Conservation (phyloP, 2,113 vertebrate genomes). For the Passer montanus region DNA sequence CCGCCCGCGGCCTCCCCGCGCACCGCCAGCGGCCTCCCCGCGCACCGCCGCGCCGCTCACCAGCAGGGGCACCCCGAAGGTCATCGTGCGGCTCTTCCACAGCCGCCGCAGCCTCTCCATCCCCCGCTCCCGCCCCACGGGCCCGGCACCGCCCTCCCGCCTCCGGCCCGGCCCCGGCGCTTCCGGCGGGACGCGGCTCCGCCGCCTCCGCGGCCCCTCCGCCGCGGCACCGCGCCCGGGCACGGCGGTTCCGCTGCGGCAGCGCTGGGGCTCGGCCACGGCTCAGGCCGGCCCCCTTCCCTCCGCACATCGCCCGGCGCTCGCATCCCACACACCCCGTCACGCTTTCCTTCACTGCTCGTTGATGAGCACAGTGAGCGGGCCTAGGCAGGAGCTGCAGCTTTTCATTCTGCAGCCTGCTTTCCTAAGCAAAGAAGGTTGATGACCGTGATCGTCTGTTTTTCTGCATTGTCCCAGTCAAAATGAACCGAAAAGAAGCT, state of each 20-base stretch:
- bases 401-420: neutral
- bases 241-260: neutral
- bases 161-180: neutral
- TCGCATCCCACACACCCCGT: accelerated
- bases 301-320: no score
- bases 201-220: no score
- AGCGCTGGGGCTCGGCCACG: accelerated
- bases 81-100: conserved; percentile 75
- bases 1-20: neutral
- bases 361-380: neutral
- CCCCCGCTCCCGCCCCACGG: neutral
- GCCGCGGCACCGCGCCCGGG: neutral
- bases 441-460: neutral
- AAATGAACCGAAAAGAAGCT: no score
- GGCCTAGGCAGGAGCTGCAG: neutral
- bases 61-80: conserved; percentile 88
- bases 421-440: neutral
- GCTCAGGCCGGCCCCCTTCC: no score
- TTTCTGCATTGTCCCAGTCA: neutral
- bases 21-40: neutral
- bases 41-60: conserved; percentile 74
- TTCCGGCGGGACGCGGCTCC: neutral
- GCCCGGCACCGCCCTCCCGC: neutral
- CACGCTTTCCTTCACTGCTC: neutral
- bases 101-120: neutral